Evolutionary conservation across 2,113 vertebrate genomes (phyloP).

Genomic region (Casuarius casuarius): DNA sequence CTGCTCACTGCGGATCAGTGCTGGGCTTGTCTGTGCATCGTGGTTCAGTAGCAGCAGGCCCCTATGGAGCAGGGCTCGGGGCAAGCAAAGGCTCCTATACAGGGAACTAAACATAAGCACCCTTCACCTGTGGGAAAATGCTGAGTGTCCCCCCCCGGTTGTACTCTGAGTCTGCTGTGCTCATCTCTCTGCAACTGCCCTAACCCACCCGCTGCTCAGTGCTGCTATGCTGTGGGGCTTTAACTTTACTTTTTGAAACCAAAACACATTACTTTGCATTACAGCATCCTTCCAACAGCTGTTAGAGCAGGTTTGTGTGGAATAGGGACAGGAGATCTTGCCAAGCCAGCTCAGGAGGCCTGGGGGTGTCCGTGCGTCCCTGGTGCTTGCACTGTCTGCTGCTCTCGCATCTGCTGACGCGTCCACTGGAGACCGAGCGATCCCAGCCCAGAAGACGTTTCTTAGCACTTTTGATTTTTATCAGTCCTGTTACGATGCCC

Average conservation of each 20-base stretch:
- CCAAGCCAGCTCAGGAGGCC: neutral
- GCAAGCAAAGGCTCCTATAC: neutral
- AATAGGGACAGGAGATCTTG: neutral
- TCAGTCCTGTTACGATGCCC: neutral
- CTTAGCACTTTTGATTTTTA: neutral
- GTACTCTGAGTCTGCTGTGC: neutral
- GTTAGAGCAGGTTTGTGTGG: neutral
- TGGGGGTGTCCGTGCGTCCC: too few species aligned
- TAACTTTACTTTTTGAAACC: neutral
- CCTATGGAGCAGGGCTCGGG: neutral
- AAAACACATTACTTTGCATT: neutral
- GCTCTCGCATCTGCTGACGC: neutral
- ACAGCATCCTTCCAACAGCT: neutral
- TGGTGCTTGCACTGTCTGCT: neutral
- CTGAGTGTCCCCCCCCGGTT: neutral
- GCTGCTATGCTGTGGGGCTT: neutral
- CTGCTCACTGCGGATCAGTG: neutral
- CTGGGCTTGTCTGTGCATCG: accelerated
- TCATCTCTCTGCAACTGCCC: neutral
- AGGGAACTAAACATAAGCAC: neutral
- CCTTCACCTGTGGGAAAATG: neutral
- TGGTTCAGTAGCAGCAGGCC: accelerated
- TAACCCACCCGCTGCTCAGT: neutral
- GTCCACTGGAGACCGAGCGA: neutral
- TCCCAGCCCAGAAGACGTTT: neutral